Conservation (phyloP, 2,797 vertebrate species). For the Chloroceryle inda region DNA sequence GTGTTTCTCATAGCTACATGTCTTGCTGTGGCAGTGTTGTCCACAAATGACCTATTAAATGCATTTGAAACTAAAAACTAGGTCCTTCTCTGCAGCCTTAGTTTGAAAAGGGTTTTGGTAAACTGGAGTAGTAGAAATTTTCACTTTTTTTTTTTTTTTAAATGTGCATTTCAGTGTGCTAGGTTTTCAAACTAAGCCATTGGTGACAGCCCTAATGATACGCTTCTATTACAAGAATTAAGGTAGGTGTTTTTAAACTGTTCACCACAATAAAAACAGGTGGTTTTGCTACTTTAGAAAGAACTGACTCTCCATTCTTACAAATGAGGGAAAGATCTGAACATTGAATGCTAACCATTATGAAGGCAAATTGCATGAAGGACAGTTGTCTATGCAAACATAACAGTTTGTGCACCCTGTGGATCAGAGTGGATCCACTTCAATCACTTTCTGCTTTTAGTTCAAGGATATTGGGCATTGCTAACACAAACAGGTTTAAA, state of each 20-base stretch:
- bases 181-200: neutral
- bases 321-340: neutral
- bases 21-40: neutral
- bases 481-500: neutral
- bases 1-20: neutral
- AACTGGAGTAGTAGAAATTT: neutral
- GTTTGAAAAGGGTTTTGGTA: neutral
- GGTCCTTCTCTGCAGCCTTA: neutral
- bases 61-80: neutral
- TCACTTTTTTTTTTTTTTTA: neutral
- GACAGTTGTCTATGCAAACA: fast-evolving
- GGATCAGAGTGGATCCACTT: neutral
- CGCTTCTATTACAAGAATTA: neutral
- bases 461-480: neutral
- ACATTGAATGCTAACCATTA: neutral
- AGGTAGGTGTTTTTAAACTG: neutral
- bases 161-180: neutral
- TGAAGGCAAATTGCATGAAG: neutral
- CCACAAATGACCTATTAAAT: neutral
- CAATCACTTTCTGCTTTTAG: neutral
- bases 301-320: neutral
- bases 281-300: neutral
- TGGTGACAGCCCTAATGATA: neutral
- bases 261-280: neutral
- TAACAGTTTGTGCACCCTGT: neutral